Evolutionary conservation across 2,888 invertebrate species (phyloP), one percentile per base, ranked within the genome.

Genomic region (Malthinus seriepunctatus): DNA sequence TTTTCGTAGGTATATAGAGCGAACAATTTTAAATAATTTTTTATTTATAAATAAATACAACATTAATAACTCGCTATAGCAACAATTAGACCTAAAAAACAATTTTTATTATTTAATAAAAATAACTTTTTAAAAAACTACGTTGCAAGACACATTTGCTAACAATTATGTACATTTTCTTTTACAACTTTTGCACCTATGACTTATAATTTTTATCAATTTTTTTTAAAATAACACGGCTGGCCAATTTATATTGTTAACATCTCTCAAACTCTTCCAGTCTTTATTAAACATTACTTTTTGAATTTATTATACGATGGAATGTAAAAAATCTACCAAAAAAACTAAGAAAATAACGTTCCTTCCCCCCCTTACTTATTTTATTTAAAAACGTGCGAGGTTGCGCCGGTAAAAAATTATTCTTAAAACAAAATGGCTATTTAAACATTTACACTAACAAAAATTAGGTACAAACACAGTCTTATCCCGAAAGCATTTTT

Each of bases 51-150:
- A 53, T 32, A 33, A 50, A 42, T 38, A 45, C 14, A 47, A 54
- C 45, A 44, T 32, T 42, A 50, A 56, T 44, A 14, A 37, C 45
- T 46, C 38, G 48, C 35, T 50, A 47, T 38, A 53, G 52, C 58
- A 49, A 53, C 49, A 48, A 47, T 53, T 53, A 50, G 52, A 49
- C 63, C 64, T 65, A 57, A 56, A 57, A 66, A 68, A 71, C 68
- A 67, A 71, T 71, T 68, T 69, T 68, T 63, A 23, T 23, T 23
- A 23, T 23, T 23, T 23, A 23, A 23, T 23, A 23, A 70, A 69
- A 70, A 69, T 69, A 69, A 70, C 66, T 42, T 67, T 67, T 65
- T 68, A 71, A 71, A 63, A 68, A 65, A 63, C 66, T 70, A 69
- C 67, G 65, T 65, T 64, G 67, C 65, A 63, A 65, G 64, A 64